Conservation (phyloP, 2,888 invertebrate species). For the Lingula anatina region DNA sequence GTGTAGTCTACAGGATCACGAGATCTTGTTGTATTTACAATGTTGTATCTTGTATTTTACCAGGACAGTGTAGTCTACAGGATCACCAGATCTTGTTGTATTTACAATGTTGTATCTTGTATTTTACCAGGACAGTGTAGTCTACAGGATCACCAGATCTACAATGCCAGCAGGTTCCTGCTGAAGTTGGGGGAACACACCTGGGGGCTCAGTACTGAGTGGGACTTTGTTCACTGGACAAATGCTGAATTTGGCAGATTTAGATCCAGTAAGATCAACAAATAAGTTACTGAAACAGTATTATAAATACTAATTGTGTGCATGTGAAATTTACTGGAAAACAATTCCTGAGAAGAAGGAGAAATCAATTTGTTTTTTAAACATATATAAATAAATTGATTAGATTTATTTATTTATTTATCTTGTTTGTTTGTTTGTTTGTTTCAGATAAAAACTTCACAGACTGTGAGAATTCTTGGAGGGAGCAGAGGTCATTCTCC, state of each 20-base stretch:
- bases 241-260: constrained; percentile 27
- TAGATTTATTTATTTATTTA: too few relatives aligned
- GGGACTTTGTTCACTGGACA: constrained; percentile 35
- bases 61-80: too few relatives aligned
- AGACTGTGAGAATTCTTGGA: constrained; percentile 29
- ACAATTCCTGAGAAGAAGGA: not conserved
- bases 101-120: too few relatives aligned
- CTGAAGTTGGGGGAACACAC: constrained; percentile 42
- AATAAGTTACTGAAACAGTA: too few relatives aligned
- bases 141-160: too few relatives aligned
- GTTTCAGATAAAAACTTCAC: constrained; percentile 17
- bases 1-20: too few relatives aligned
- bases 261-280: too few relatives aligned
- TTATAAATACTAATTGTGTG: too few relatives aligned
- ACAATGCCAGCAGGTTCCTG: constrained; percentile 35
- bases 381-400: not conserved
- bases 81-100: too few relatives aligned
- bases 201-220: constrained; percentile 33
- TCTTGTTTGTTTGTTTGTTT: not conserved
- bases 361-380: not conserved
- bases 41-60: too few relatives aligned
- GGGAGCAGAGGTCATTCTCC: constrained; percentile 31
- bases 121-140: too few relatives aligned
- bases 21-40: too few relatives aligned
- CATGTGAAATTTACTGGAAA: not conserved